phyloP scores from a whole-genome alignment of 2,113 vertebrate genomes.

The Prietella phreatophila region DNA sequence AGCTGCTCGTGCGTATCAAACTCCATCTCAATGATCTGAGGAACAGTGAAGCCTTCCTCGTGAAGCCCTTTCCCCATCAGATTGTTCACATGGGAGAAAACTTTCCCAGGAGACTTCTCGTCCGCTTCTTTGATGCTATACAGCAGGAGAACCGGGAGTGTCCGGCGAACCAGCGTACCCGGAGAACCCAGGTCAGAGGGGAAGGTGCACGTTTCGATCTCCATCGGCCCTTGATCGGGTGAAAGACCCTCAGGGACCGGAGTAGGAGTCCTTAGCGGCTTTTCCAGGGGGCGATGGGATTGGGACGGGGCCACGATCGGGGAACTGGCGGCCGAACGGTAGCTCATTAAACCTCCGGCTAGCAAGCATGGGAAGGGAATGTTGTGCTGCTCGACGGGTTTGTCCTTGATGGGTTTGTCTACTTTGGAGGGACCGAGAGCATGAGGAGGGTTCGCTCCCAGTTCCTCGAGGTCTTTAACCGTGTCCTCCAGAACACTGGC shows the following conservation, averaged over 20 bases:
- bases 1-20: slow-evolving; percentile 95
- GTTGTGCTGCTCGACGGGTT: slow-evolving; percentile 90
- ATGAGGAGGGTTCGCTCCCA: slow-evolving; percentile 87
- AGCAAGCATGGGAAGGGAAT: slow-evolving; percentile 98
- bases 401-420: slow-evolving; percentile 89
- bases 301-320: slow-evolving; percentile 79
- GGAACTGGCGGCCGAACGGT: slow-evolving; percentile 87
- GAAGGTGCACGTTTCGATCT: slow-evolving; percentile 89
- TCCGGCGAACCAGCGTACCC: slow-evolving; percentile 82
- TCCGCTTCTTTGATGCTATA: slow-evolving; percentile 98
- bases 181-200: slow-evolving; percentile 83
- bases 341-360: slow-evolving; percentile 91
- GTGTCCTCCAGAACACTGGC: slow-evolving; percentile 97
- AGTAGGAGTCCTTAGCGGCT: slow-evolving; percentile 92
- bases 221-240: slow-evolving; percentile 90
- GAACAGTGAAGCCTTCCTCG: slow-evolving; percentile 96
- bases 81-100: slow-evolving; percentile 97
- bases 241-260: slow-evolving; percentile 78
- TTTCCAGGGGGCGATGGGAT: slow-evolving; percentile 81
- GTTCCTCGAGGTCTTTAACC: slow-evolving; percentile 96
- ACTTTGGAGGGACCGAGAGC: slow-evolving; percentile 81
- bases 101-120: slow-evolving; percentile 93
- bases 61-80: slow-evolving; percentile 96
- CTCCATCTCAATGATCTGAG: slow-evolving; percentile 99
- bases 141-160: slow-evolving; percentile 90